Evolutionary conservation across 2,113 vertebrate genomes (phyloP), one percentile per base, ranked within the genome.

Genomic region (Scartelaos histophorus): DNA sequence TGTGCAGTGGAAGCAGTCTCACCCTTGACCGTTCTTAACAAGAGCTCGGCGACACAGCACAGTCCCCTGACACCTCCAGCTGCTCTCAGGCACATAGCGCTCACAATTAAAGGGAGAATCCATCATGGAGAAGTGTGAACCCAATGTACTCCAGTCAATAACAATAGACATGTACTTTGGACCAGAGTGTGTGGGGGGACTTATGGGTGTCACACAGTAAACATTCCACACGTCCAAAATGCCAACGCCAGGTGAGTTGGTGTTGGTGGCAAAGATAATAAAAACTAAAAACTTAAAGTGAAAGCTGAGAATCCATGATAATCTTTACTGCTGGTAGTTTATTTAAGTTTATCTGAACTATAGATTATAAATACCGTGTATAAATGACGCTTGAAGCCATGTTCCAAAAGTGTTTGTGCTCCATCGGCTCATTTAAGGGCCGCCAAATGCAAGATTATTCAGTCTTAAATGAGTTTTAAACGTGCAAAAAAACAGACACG

Each of bases 1-100:
- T 53, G 53, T 49, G 79, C 51, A 66, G 45, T 82, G 82, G 62
- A 61, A 45, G 85, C 83, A 74, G 70, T 88, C 91, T 91, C 93
- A 93, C 93, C 95, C 96, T 96, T 96, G 95, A 95, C 94, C 94
- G 94, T 91, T 82, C 86, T 92, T 87, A 84, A 81, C 82, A 93
- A 93, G 91, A 91, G 82, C 90, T 43, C 15, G 85, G 90, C 90
- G 87, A 94, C 92, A 92, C 86, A 91, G 89, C 93, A 86, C 38
- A 61, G 68, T 94, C 95, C 94, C 94, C 87, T 86, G 94, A 94
- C 93, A 89, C 92, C 87, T 80, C 87, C 85, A 82, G 92, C 92
- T 90, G 89, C 78, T 76, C 75, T 77, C 71, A 79, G 74, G 88
- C 92, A 85, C 84, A 92, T 92, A 94, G 92, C 93, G 88, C 91